Evolutionary conservation across 2,113 vertebrate species (phyloP).

Genomic region (Oenanthe melanoleuca): DNA sequence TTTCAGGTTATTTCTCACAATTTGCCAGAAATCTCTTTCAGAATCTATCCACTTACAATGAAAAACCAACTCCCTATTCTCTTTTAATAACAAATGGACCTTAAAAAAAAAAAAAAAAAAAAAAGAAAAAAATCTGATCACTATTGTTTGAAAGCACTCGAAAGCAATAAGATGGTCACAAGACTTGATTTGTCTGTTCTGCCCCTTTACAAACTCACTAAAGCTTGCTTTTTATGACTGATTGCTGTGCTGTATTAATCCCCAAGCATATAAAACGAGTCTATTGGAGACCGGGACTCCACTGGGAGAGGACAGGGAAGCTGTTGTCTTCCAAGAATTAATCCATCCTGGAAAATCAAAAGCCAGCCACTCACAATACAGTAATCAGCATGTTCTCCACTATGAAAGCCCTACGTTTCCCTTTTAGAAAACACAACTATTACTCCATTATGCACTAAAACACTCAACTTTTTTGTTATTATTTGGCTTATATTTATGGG

Average conservation of each 20-base stretch:
- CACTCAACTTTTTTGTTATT: slow-evolving; percentile 77
- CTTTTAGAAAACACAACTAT: slow-evolving; percentile 80
- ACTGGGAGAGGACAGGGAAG: slow-evolving; percentile 77
- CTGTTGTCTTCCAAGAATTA: slow-evolving; percentile 78
- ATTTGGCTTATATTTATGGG: slow-evolving; percentile 73
- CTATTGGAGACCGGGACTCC: slow-evolving; percentile 75
- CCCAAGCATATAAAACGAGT: slow-evolving; percentile 77
- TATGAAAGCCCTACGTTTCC: slow-evolving; percentile 77
- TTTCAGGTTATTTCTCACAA: background rate
- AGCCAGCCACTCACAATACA: slow-evolving; percentile 87
- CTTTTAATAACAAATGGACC: slow-evolving; percentile 55
- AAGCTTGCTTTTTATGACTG: slow-evolving; percentile 79
- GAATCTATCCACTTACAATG: background rate
- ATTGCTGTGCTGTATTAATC: slow-evolving; percentile 84
- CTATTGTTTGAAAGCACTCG: slow-evolving; percentile 71
- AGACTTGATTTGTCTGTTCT: slow-evolving; percentile 75
- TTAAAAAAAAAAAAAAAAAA: background rate
- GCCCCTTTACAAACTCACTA: slow-evolving; percentile 72
- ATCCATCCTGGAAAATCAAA: slow-evolving; percentile 82
- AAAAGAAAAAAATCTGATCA: slow-evolving; percentile 40
- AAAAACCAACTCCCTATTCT: slow-evolving; percentile 70
- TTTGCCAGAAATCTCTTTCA: background rate
- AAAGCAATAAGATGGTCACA: slow-evolving; percentile 78
- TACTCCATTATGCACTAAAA: slow-evolving; percentile 67
- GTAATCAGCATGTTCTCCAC: slow-evolving; percentile 87